Conservation (phyloP, 2,113 vertebrate genomes). For the Sturnus vulgaris region DNA sequence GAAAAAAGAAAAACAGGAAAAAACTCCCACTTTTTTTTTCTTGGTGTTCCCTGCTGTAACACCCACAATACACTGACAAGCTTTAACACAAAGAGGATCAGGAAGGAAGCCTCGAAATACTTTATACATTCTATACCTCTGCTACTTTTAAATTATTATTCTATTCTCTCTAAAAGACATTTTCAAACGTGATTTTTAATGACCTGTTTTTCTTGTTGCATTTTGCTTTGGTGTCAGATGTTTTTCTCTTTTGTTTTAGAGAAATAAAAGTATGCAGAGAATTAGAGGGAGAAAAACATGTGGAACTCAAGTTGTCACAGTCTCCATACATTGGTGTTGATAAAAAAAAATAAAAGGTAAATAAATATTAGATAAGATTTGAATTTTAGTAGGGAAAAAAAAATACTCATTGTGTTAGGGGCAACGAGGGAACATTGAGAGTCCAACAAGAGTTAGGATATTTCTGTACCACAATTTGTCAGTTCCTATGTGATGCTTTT, state of each 20-base stretch:
- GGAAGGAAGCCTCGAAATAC: background rate
- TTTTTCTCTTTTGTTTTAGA: background rate
- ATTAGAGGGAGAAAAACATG: background rate
- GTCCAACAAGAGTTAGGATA: background rate
- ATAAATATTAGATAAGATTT: background rate
- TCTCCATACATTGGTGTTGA: background rate
- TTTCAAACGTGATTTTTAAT: background rate
- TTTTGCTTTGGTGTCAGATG: background rate
- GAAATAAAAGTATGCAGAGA: background rate
- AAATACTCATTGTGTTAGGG: background rate
- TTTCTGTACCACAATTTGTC: background rate
- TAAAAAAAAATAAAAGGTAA: background rate
- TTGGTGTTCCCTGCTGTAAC: background rate
- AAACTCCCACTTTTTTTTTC: background rate
- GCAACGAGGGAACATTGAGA: background rate
- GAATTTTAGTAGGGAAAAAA: background rate
- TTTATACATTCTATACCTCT: background rate
- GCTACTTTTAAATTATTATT: background rate
- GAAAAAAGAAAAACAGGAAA: background rate
- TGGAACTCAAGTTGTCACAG: background rate
- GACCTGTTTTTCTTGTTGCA: background rate
- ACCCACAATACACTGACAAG: background rate
- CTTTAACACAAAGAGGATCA: background rate
- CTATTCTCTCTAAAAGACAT: background rate
- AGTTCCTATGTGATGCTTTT: background rate